Evolutionary conservation across 2,888 invertebrate genomes (phyloP).

Genomic region (Rhyacophila evoluta): DNA sequence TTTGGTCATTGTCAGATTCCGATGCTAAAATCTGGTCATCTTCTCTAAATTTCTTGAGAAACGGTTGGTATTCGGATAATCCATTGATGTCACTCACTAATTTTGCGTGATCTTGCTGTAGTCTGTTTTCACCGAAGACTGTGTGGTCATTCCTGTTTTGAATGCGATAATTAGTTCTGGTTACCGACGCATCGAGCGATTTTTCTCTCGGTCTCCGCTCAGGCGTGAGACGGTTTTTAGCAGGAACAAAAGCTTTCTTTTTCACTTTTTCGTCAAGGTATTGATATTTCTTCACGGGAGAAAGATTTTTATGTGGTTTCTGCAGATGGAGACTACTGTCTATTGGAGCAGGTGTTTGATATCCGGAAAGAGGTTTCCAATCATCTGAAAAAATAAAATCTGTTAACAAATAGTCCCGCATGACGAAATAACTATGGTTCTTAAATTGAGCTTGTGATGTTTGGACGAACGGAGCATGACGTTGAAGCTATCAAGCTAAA

Average conservation of each 20-base stretch:
- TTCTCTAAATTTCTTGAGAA: neutral
- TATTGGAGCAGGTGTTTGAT: neutral
- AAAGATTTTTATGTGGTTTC: slow-evolving; percentile 31
- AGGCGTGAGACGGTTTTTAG: neutral
- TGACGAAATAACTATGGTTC: neutral
- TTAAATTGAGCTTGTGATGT: neutral
- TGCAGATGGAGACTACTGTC: neutral
- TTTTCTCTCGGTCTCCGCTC: neutral
- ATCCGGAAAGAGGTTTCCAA: slow-evolving; percentile 36
- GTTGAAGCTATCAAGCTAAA: neutral
- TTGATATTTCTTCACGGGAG: slow-evolving; percentile 38
- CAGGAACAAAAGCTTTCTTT: neutral
- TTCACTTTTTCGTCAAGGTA: neutral
- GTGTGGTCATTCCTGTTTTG: slow-evolving; percentile 11
- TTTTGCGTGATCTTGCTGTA: slow-evolving; percentile 40
- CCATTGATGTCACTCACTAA: slow-evolving; percentile 40
- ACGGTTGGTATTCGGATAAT: slow-evolving; percentile 29
- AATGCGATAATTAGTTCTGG: neutral
- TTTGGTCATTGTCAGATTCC: neutral
- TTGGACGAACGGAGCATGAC: neutral
- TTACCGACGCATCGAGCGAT: neutral
- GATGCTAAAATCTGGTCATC: neutral
- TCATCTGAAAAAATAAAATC: slow-evolving; percentile 41
- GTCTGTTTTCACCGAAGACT: neutral
- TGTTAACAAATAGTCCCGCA: neutral